Evolutionary conservation across 2,888 invertebrate genomes (phyloP), one percentile per base, ranked within the genome.

Genomic region (Peribatodes rhomboidaria): DNA sequence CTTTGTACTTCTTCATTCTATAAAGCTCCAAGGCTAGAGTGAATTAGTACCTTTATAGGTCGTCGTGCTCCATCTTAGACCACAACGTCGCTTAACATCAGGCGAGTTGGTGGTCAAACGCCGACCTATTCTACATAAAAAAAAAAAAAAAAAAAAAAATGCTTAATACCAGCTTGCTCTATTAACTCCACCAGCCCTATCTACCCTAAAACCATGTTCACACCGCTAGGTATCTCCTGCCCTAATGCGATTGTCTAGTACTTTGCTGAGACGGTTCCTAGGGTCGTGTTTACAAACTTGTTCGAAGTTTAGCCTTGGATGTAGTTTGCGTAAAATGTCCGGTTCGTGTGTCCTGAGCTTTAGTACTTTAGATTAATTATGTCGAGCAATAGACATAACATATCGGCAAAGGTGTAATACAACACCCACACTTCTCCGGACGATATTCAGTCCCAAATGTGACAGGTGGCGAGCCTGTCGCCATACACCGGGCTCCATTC

Each of bases 231-330:
- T 80, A 82, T 76, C 72, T 74, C 73, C 52, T 63, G 61, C 79
- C 76, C 82, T 87, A 87, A 87, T 87, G 87, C 83, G 81, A 86
- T 79, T 84, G 79, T 84, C 82, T 54, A 65, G 31, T 44, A 52
- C 60, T 31, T 46, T 14, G 33, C 61, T 58, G 47, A 65, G 57
- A 65, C 70, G 66, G 66, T 56, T 64, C 67, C 69, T 60, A 49
- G 68, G 63, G 61, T 58, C 67, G 65, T 78, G 78, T 77, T 74
- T 61, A 73, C 76, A 69, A 73, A 73, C 50, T 22, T 63, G 58
- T 46, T 18, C 6, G 47, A 47, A 27, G 11, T 35, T 39, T n/a
- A 31, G 18, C 7, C 14, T 47, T 11, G 20, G 18, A 22, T 35
- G 57, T 49, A 39, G 31, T 8, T 54, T 50, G 49, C 55, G 60